Base-by-base conservation (phyloP, 2,797 vertebrate species). In the Acomys russatus region DNA sequence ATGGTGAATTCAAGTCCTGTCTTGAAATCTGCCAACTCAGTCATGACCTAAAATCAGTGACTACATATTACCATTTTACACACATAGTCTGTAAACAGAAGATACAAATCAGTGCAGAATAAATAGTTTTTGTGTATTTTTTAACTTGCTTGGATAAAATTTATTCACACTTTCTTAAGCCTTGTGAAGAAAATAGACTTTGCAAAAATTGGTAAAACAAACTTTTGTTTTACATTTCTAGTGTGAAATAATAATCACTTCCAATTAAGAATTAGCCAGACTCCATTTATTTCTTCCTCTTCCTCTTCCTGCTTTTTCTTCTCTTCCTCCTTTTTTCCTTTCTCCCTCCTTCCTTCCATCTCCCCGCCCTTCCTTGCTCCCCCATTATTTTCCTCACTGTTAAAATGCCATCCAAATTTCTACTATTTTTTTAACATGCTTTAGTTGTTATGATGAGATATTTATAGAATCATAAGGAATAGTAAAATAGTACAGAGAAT, bases 201-300 rank as follows among this genome's bases (percentile, higher is more conserved):
- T 35, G 80, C 8, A 85, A 92, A 96, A 71, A 49, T 92, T 94
- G 56, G 95, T 87, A 90, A 90, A 54, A 70, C 44, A 94, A 95
- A 87, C 7, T 49, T 79, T 18, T 25, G 7, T 68, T 93, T 80
- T 71, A n/a, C 51, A 35, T 83, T 86, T 61, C 3, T 68, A 18
- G 20, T 63, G 66, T 68, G 76, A 94, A 95, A 88, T 22, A 86
- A 85, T 17, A 9, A 80, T 83, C 68, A 68, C 25, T 93, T 95
- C n/a, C 28, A 91, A 20, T 59, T 87, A 91, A 18, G 12, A 91
- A 97, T 71, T 90, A 92, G 6, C 38, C 2, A 88, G 7, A 66
- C 5, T 92, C 56, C 4, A 30, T 91, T 83, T 88, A 59, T 30
- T 77, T 38, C 90, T 2, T 51, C 68, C 18, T 22, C 2, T 35